Evolutionary conservation across 2,888 invertebrate species (phyloP).

Genomic region (Xanthia icteritia): DNA sequence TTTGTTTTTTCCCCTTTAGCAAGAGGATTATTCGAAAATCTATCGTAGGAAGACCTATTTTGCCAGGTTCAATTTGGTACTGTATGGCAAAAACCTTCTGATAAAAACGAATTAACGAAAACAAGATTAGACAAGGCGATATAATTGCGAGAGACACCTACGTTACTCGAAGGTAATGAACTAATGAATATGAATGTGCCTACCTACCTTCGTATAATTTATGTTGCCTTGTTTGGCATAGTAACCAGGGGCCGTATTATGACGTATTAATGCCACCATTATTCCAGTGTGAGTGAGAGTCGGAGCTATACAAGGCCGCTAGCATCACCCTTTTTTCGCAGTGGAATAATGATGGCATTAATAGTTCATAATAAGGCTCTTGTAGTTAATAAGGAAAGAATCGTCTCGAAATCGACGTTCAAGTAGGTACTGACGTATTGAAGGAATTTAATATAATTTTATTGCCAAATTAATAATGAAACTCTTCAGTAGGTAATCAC

Average conservation of each 20-base stretch:
- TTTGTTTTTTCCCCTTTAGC: neutral
- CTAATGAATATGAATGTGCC: constrained; percentile 48
- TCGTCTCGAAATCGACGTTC: neutral
- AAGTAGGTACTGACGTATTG: neutral
- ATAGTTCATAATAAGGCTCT: too few species aligned
- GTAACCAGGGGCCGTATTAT: too few species aligned
- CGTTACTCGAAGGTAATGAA: constrained; percentile 32
- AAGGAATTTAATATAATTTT: neutral
- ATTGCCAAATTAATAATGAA: neutral
- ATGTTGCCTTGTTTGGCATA: constrained; percentile 3
- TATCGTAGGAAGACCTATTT: neutral
- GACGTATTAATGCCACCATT: too few species aligned
- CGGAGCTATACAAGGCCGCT: too few species aligned
- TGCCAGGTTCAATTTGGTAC: neutral
- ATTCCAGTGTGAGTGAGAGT: too few species aligned
- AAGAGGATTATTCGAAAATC: neutral
- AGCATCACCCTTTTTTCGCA: too few species aligned
- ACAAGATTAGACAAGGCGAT: constrained; percentile 30
- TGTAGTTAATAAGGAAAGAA: neutral
- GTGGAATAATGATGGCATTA: too few species aligned
- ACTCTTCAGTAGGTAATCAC: neutral
- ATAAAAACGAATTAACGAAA: constrained; percentile 36
- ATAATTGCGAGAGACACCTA: constrained; percentile 36
- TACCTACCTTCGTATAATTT: constrained; percentile 22
- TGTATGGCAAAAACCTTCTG: neutral